These are phyloP conservation scores for Sceloporus tristichus DNA, from an alignment of 2,113 vertebrate genomes.

Conservation along the genomic window DNA sequence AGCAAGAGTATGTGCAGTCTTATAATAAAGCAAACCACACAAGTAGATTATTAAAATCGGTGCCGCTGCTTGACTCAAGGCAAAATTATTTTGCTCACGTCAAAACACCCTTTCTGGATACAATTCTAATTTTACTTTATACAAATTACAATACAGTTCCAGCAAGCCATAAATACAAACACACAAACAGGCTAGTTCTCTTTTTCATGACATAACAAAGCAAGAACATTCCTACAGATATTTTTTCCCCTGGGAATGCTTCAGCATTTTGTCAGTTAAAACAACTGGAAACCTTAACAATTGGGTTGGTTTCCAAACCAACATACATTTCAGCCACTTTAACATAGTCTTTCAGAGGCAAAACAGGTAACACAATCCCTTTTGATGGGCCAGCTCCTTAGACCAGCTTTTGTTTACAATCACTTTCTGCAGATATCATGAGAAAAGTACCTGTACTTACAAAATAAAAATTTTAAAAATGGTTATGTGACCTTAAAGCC, in stretches of 20 bases:
- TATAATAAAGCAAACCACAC: not conserved
- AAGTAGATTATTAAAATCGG: constrained; percentile 27
- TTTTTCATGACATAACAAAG: not conserved
- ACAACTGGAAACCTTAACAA: not conserved
- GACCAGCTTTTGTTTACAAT: not conserved
- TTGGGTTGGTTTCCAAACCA: not conserved
- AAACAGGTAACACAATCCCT: not conserved
- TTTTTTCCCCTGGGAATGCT: not conserved
- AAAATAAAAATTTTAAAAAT: not conserved
- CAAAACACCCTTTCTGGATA: constrained; percentile 31
- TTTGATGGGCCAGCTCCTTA: not conserved
- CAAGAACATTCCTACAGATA: not conserved
- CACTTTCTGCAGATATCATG: not conserved
- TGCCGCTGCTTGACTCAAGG: constrained; percentile 37
- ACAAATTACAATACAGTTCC: constrained; percentile 33
- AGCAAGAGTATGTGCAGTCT: not conserved
- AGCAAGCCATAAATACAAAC: constrained; percentile 10
- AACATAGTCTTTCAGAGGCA: not conserved
- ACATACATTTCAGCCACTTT: not conserved
- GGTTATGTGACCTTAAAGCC: not conserved
- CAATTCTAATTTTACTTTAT: constrained; percentile 36
- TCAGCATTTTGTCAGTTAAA: constrained; percentile 5
- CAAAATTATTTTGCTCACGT: constrained; percentile 36
- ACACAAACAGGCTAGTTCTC: not conserved
- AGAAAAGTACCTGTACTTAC: not conserved